phyloP scores from a whole-genome alignment of 2,113 vertebrate genomes.

The Emydura subglobosa region DNA sequence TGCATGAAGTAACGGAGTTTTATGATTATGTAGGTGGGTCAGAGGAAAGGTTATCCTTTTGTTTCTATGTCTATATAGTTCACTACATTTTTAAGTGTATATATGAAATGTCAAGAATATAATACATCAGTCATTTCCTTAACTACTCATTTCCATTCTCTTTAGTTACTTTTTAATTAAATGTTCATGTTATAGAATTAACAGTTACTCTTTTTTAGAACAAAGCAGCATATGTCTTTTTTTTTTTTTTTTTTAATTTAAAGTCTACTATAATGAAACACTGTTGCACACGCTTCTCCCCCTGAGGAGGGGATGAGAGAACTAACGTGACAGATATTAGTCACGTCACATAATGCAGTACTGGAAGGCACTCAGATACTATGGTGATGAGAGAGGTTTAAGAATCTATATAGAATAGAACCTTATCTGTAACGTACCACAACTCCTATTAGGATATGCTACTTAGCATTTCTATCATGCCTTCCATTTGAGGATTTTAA shows the following conservation, averaged over 20 bases:
- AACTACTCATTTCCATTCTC: conserved; percentile 25
- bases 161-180: conserved; percentile 49
- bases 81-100: not conserved
- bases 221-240: not conserved
- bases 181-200: conserved; percentile 49
- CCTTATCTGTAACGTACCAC: conserved; percentile 56
- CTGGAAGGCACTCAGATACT: conserved; percentile 40
- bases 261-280: not conserved
- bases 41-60: not conserved
- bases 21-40: not conserved
- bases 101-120: conserved; percentile 2
- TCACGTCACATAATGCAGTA: conserved; percentile 40
- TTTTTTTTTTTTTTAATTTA: not conserved
- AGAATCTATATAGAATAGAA: conserved; percentile 9
- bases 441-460: conserved; percentile 39
- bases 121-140: not conserved
- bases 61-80: not conserved
- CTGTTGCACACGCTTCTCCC: not conserved
- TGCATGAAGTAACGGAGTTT: not conserved
- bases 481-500: conserved; percentile 38
- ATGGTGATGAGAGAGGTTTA: conserved; percentile 10
- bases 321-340: conserved; percentile 44
- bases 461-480: conserved; percentile 49
- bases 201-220: conserved; percentile 54
- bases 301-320: not conserved